Evolutionary conservation across 2,888 invertebrate species (phyloP), one percentile per base, ranked within the genome.

Genomic region (Plagodis dolabraria): DNA sequence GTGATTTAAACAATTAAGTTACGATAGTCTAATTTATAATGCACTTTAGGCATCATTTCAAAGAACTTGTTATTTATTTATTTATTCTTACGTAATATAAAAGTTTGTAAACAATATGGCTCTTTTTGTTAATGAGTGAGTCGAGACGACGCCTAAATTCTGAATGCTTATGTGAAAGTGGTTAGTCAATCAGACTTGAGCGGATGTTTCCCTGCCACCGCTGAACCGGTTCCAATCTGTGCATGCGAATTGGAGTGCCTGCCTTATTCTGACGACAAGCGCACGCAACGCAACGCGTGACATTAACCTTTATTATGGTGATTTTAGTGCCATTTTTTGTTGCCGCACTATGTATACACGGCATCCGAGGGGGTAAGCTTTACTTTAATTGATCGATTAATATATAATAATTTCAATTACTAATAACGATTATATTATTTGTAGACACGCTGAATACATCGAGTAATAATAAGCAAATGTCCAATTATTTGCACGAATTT

Each of bases 191-290:
- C 40, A 74, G 71, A 82, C 67, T 77, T 83, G 73, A 72, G 69
- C 66, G 58, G 61, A 76, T 74, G 72, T 75, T 82, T 79, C 78
- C 71, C 80, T 80, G 75, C 72, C 78, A 71, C 68, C 74, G 78
- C 67, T 79, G 75, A 83, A 90, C 92, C 87, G 89, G 90, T 89
- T 86, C 71, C 72, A 75, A 77, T 80, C 78, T 74, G 72, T 76
- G 74, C 72, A 76, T 71, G 82, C 73, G 79, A 87, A 89, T 81
- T 87, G 82, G 77, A 86, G 76, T 82, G 84, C 72, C 71, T 71
- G 78, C 75, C 76, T 80, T 79, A 84, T 83, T 81, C 82, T 82
- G 70, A 80, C 82, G 76, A 77, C 72, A 71, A 75, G 68, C 79
- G 83, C 74, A 78, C 77, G 80, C 75, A 74, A 75, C 76, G 72